These are phyloP conservation scores for Miltochrista miniata DNA, from an alignment of 2,888 invertebrate genomes.

Conservation along the genomic window DNA sequence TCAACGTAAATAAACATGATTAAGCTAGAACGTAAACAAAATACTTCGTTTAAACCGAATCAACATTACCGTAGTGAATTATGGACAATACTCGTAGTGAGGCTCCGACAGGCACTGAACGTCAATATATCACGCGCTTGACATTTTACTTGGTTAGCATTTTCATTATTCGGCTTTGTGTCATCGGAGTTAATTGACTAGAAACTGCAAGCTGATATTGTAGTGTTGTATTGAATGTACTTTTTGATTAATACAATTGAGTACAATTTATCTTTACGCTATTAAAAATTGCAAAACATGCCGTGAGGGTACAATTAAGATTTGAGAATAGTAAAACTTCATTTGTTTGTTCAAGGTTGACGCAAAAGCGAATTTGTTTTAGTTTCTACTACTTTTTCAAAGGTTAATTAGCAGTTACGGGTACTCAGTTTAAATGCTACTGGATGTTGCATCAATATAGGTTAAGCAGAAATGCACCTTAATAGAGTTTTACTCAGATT, in stretches of 20 bases:
- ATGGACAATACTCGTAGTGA: constrained; percentile 31
- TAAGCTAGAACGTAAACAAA: background rate
- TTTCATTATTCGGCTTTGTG: constrained; percentile 40
- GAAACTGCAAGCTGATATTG: constrained; percentile 10
- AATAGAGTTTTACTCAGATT: no score
- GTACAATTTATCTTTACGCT: background rate
- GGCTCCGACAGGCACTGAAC: constrained; percentile 32
- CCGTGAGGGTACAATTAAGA: no score
- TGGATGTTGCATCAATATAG: no score
- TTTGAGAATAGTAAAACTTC: no score
- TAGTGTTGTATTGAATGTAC: background rate
- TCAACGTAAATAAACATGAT: background rate
- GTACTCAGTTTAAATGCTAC: no score
- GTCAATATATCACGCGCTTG: constrained; percentile 56
- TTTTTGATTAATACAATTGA: background rate
- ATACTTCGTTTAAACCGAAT: background rate
- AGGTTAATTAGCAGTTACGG: no score
- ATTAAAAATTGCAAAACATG: no score
- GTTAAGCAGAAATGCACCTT: no score
- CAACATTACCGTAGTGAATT: constrained; percentile 24
- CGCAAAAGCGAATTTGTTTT: no score
- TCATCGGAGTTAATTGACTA: constrained; percentile 19
- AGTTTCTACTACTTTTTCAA: no score
- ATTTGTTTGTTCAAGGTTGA: no score
- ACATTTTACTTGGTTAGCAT: constrained; percentile 58